Conservation (phyloP, 2,113 vertebrate genomes). For the Salvelinus sp. region DNA sequence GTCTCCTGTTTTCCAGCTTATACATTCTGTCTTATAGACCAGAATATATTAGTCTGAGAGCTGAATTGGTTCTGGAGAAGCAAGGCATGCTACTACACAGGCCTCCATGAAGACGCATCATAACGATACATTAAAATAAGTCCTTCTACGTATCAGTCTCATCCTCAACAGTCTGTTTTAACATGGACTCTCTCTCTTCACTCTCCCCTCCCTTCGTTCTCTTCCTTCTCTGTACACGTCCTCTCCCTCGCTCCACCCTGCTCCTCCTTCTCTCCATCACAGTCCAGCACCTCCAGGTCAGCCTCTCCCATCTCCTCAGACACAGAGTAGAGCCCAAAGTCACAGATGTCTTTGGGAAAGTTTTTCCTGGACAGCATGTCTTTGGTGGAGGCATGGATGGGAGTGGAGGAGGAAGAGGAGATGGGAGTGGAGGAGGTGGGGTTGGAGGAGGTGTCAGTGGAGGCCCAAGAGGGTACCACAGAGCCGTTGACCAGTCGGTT, state of each 20-base stretch:
- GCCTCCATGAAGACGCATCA: no score
- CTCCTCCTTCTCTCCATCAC: conserved; percentile 13
- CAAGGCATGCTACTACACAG: no score
- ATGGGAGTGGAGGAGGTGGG: no score
- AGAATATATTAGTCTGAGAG: no score
- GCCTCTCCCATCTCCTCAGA: conserved; percentile 68
- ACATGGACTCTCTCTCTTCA: conserved; percentile 10
- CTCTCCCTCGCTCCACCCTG: conserved; percentile 26
- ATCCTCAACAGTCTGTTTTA: conserved; percentile 9
- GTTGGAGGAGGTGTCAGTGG: conserved; percentile 28
- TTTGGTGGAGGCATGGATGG: conserved; percentile 38
- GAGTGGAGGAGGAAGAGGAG: no score
- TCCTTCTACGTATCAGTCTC: background rate
- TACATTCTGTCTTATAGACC: no score
- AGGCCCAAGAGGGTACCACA: conserved; percentile 5
- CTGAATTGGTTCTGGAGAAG: no score
- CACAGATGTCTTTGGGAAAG: conserved; percentile 74
- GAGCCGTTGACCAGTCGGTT: conserved; percentile 73
- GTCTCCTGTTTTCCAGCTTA: no score
- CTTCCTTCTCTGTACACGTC: conserved; percentile 57
- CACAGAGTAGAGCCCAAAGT: conserved; percentile 74
- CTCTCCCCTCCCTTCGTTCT: conserved; percentile 52
- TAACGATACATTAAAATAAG: no score
- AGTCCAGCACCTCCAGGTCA: conserved; percentile 23
- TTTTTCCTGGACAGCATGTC: conserved; percentile 75